phyloP scores from a whole-genome alignment of 1,140 invertebrate species.

The Druon quercuslanigerum region DNA sequence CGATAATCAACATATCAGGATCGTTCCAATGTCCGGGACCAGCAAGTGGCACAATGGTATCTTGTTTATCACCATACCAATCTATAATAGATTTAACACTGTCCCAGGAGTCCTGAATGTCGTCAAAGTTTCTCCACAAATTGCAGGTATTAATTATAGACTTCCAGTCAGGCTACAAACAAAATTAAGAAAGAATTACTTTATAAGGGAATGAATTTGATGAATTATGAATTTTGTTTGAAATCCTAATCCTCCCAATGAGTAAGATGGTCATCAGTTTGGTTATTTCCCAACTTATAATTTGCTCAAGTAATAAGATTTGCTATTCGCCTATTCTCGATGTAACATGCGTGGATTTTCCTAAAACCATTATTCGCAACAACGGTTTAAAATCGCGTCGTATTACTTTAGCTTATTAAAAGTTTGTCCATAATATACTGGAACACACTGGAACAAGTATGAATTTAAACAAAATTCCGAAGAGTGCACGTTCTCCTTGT shows the following conservation, averaged over 20 bases:
- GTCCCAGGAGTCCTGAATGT: slow-evolving; percentile 96
- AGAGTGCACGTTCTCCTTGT: too few relatives aligned
- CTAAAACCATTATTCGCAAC: too few relatives aligned
- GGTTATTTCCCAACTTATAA: too few relatives aligned
- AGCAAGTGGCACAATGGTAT: slow-evolving; percentile 90
- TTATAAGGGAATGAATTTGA: neutral
- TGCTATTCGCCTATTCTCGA: too few relatives aligned
- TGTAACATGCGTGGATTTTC: too few relatives aligned
- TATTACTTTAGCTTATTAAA: too few relatives aligned
- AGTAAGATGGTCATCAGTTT: neutral
- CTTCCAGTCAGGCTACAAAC: slow-evolving; percentile 89
- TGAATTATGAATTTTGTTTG: neutral
- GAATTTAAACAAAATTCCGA: too few relatives aligned
- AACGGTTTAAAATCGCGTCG: too few relatives aligned
- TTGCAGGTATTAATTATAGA: slow-evolving; percentile 93
- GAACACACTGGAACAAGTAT: too few relatives aligned
- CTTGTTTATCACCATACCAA: slow-evolving; percentile 96
- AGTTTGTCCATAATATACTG: too few relatives aligned
- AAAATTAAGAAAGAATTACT: slow-evolving; percentile 25
- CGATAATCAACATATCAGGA: slow-evolving; percentile 98
- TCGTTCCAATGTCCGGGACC: slow-evolving; percentile 99
- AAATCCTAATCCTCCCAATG: neutral
- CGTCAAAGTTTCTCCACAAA: slow-evolving; percentile 97
- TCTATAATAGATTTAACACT: slow-evolving; percentile 95
- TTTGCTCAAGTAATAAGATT: too few relatives aligned